Percentiles rank a stretch among this genome's conserved stretches.
Evolutionary conservation across 1,140 invertebrate species (phyloP).

Genomic region (Zaprionus davidi): DNA sequence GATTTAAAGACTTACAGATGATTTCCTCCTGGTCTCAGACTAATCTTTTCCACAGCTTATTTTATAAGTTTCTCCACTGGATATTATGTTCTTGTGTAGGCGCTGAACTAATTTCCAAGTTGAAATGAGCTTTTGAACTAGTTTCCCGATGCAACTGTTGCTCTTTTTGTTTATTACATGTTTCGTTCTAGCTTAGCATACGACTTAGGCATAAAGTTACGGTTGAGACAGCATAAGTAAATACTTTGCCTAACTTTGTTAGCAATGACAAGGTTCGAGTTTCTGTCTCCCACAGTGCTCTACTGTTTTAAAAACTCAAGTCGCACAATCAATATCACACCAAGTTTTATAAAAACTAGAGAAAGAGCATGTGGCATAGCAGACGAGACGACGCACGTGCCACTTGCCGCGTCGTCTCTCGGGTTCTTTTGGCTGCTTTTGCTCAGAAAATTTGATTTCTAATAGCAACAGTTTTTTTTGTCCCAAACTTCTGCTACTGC

Average conservation of each 20-base stretch:
- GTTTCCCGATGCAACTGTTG: slow-evolving; percentile 34
- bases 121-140: slow-evolving; percentile 41
- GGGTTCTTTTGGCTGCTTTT: slow-evolving; percentile 5
- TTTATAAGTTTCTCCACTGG: slow-evolving; percentile 6
- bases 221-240: not conserved
- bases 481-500: slow-evolving; percentile 14
- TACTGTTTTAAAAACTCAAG: not conserved
- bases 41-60: not conserved
- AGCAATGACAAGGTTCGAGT: not conserved
- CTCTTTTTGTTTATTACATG: slow-evolving; percentile 29
- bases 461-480: slow-evolving; percentile 31
- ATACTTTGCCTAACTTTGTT: slow-evolving; percentile 10
- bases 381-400: not conserved
- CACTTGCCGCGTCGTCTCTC: slow-evolving; percentile 22
- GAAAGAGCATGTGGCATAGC: slow-evolving; percentile 10
- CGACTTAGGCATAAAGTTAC: slow-evolving; percentile 13
- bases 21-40: not conserved
- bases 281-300: not conserved
- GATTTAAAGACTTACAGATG: slow-evolving; percentile 14
- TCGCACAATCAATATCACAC: slow-evolving; percentile 31
- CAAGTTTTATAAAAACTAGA: slow-evolving; percentile 23
- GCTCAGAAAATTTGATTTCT: slow-evolving; percentile 44
- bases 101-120: slow-evolving; percentile 43
- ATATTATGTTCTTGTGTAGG: not conserved
- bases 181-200: slow-evolving; percentile 19